Evolutionary conservation across 2,797 vertebrate genomes (phyloP).

Genomic region (Sebastes steindachneri): DNA sequence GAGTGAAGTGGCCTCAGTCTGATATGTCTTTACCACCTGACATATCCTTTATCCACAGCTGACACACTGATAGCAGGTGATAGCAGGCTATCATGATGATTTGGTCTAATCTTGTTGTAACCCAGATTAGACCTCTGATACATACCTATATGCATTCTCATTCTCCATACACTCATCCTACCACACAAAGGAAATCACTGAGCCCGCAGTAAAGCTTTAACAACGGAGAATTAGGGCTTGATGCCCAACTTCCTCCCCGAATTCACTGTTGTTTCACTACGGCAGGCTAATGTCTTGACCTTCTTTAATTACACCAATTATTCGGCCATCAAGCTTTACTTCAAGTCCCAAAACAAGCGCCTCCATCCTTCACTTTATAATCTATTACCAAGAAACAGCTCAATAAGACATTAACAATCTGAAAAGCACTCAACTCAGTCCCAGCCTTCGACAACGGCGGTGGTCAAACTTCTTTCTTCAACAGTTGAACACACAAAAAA

Average conservation of each 20-base stretch:
- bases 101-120: neutral
- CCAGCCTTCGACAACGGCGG: neutral
- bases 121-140: neutral
- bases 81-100: constrained; percentile 1
- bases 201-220: neutral
- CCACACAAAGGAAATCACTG: neutral
- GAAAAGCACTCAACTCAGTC: neutral
- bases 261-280: neutral
- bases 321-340: constrained; percentile 1
- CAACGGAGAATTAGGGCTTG: neutral
- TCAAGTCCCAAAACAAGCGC: neutral
- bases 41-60: constrained; percentile 7
- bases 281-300: constrained; percentile 15
- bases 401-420: neutral
- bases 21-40: neutral
- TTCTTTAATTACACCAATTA: constrained; percentile 18
- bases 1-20: neutral
- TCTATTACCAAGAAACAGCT: neutral
- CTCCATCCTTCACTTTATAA: neutral
- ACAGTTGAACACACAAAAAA: neutral
- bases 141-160: neutral
- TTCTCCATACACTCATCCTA: neutral
- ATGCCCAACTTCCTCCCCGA: neutral
- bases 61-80: neutral
- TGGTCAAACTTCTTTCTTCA: neutral